phyloP scores from a whole-genome alignment of 2,113 vertebrate species.

The Ondatra zibethicus region DNA sequence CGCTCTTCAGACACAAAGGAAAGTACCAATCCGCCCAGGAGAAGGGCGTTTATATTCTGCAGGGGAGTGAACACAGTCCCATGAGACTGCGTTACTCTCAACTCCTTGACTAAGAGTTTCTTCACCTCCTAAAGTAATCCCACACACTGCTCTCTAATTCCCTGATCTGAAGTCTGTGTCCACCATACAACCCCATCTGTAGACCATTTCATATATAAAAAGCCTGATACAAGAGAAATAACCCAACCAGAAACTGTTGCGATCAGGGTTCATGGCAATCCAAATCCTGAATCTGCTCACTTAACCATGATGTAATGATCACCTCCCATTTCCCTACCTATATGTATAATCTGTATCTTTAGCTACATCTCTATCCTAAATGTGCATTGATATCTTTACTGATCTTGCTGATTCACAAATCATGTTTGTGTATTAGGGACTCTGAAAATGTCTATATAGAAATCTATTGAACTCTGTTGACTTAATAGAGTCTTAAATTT shows the following conservation, averaged over 20 bases:
- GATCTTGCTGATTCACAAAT: constrained; percentile 53
- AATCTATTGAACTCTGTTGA: constrained; percentile 27
- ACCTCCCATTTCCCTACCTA: not conserved
- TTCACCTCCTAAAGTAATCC: not conserved
- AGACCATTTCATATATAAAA: not conserved
- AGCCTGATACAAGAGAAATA: constrained; percentile 1
- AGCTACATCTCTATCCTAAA: not conserved
- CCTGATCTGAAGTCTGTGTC: not conserved
- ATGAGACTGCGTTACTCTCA: not conserved
- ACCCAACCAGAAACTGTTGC: not conserved
- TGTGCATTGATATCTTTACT: constrained; percentile 29
- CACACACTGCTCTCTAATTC: not conserved
- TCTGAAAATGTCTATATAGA: constrained; percentile 47
- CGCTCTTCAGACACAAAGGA: not conserved
- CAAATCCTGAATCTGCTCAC: not conserved
- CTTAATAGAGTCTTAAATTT: constrained; percentile 47
- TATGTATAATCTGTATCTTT: constrained; percentile 11
- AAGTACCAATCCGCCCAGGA: not conserved
- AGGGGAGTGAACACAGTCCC: not conserved
- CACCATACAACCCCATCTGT: not conserved
- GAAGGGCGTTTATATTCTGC: not conserved
- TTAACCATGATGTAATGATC: not conserved
- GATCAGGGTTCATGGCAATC: not conserved
- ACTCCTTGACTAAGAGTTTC: not conserved
- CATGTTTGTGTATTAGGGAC: not conserved